These are phyloP conservation scores for Etia nguti DNA, from an alignment of 2,113 vertebrate genomes.

Conservation along the genomic window DNA sequence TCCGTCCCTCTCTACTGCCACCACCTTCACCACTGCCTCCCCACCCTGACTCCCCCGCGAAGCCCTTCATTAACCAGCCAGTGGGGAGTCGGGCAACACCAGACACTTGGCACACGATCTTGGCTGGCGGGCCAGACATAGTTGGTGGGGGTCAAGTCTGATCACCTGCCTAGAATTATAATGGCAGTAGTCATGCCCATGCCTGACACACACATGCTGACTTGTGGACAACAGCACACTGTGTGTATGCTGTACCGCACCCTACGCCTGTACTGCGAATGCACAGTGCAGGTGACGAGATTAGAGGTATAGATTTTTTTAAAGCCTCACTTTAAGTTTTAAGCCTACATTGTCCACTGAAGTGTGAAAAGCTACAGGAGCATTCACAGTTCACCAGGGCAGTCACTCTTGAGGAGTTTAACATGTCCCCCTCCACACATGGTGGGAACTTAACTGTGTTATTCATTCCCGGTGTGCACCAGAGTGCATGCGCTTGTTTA, in stretches of 20 bases:
- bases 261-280: neutral
- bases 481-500: neutral
- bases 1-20: neutral
- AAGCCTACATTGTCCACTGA: neutral
- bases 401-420: neutral
- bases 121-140: slow-evolving; percentile 72
- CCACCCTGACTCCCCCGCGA: slow-evolving; percentile 46
- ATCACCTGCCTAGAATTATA: slow-evolving; percentile 78
- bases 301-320: neutral
- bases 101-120: slow-evolving; percentile 75
- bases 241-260: neutral
- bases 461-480: neutral
- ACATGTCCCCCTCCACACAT: neutral
- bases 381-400: neutral
- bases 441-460: neutral
- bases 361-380: neutral
- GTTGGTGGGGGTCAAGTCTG: slow-evolving; percentile 72
- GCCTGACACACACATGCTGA: slow-evolving; percentile 37
- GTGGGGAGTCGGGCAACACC: slow-evolving; percentile 66
- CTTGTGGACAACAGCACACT: neutral
- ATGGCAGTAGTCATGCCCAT: slow-evolving; percentile 64
- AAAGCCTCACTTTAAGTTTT: neutral
- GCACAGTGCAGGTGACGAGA: neutral
- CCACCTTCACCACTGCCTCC: slow-evolving; percentile 12
- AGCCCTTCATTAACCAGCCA: slow-evolving; percentile 73